Percentiles rank a stretch among this genome's conserved stretches.
These are phyloP conservation scores for Megaceryle torquata DNA, from an alignment of 2,113 vertebrate species.

Conservation along the genomic window DNA sequence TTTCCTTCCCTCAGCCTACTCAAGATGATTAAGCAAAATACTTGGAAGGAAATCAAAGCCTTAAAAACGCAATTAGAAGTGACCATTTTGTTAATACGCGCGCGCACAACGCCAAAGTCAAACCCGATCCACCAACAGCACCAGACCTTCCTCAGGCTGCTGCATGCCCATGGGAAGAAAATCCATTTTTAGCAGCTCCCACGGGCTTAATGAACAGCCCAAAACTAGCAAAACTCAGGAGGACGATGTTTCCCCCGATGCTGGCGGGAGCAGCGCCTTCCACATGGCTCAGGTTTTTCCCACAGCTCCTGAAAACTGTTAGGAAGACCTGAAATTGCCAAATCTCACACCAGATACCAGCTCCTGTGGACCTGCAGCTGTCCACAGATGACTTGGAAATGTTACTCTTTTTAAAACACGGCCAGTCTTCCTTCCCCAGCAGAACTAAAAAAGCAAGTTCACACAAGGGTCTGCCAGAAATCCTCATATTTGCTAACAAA, in stretches of 20 bases:
- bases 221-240: background rate
- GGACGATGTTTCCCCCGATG: rapidly evolving
- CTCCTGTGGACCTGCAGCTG: background rate
- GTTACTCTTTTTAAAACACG: background rate
- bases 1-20: conserved; percentile 58
- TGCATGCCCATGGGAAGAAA: background rate
- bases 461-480: background rate
- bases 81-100: conserved; percentile 8
- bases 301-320: background rate
- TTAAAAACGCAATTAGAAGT: conserved; percentile 45
- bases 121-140: background rate
- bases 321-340: background rate
- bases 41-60: conserved; percentile 65
- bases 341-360: rapidly evolving
- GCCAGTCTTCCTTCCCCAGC: background rate
- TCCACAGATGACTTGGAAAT: background rate
- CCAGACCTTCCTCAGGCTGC: background rate
- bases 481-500: background rate
- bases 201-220: background rate
- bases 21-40: conserved; percentile 65
- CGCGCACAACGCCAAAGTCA: background rate
- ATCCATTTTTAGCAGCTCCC: background rate
- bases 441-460: background rate
- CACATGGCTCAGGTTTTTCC: background rate
- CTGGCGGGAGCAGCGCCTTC: background rate